Conservation (phyloP, 30 jellyfish, hydroid and myxozoan species). For the Chrysaora quinquecirrha region DNA sequence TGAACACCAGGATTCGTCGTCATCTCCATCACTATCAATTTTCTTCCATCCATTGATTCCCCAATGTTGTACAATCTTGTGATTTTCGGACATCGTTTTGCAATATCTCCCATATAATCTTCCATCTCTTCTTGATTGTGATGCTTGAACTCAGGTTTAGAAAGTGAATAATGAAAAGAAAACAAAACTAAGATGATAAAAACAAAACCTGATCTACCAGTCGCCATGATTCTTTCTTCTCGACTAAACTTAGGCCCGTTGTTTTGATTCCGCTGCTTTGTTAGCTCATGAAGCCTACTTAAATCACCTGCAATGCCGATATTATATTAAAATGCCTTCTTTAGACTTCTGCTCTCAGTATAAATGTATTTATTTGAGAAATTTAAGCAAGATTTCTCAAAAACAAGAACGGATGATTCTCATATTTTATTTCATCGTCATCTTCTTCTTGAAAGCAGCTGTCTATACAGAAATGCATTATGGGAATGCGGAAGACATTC, state of each 20-base stretch:
- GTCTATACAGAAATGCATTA: background rate
- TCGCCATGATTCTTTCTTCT: background rate
- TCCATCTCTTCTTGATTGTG: conserved; percentile 89
- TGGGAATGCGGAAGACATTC: background rate
- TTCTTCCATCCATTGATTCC: conserved; percentile 60
- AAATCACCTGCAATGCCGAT: no score
- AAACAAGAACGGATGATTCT: no score
- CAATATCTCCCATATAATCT: conserved; percentile 65
- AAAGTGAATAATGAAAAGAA: background rate
- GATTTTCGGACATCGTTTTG: conserved; percentile 73
- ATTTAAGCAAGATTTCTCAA: no score
- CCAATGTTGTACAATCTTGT: conserved; percentile 88
- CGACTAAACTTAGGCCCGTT: no score
- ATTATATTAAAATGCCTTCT: no score
- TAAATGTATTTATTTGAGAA: no score
- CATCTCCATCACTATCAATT: conserved; percentile 89
- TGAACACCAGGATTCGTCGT: conserved; percentile 91
- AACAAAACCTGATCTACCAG: background rate
- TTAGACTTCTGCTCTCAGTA: no score
- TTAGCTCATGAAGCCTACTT: no score
- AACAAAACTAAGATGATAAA: background rate
- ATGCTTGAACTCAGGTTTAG: conserved; percentile 74
- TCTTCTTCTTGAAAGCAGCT: background rate
- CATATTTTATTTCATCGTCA: no score
- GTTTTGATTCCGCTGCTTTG: no score